Base-by-base conservation (phyloP, 2,888 invertebrate species). In the Diabrotica balteata region DNA sequence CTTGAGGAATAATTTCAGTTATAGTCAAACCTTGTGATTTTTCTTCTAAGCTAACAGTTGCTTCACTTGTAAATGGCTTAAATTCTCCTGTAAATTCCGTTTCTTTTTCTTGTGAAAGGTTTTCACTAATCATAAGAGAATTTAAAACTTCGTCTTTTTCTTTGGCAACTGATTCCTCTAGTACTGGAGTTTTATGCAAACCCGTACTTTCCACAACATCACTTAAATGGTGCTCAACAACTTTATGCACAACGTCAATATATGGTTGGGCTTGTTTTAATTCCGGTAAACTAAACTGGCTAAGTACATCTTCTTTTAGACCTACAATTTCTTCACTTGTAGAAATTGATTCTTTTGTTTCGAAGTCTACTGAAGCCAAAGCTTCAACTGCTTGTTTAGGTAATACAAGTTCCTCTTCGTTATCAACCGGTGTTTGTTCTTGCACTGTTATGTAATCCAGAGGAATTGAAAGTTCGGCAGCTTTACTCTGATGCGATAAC, bases 81-180 rank as follows among this genome's bases (percentile, higher is more conserved):
- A 86, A 80, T 72, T 85, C 84, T 52, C 81, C 83, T 43, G 78
- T 78, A 72, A 88, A 85, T 58, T 82, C 80, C 45, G 81, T 79
- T 83, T 89, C 89, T 73, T 83, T 86, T 79, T 89, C 89, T 73
- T 82, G 78, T 8, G 80, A 70, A 43, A 81, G 63, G 75, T 80
- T 86, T 76, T 88, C 87, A 7, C 84, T 84, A 9, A 87, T 78
- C 22, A 86, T 81, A 54, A 88, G 69, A 73, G 86, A 83, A 66
- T 84, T 85, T 61, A 85, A 82, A 5, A 84, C 82, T 63, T 87
- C 85, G 74, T 85, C 86, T 44, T 78, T 84, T 61, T 83, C 73
- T 52, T 76, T 80, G 17, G 85, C 86, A 58, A 73, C 77, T 59
- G 79, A 80, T 65, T 73, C 63, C 59, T 76, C 78, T 10, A 82